Conservation (phyloP, 2,888 invertebrate genomes). For the Leucoma salicis region DNA sequence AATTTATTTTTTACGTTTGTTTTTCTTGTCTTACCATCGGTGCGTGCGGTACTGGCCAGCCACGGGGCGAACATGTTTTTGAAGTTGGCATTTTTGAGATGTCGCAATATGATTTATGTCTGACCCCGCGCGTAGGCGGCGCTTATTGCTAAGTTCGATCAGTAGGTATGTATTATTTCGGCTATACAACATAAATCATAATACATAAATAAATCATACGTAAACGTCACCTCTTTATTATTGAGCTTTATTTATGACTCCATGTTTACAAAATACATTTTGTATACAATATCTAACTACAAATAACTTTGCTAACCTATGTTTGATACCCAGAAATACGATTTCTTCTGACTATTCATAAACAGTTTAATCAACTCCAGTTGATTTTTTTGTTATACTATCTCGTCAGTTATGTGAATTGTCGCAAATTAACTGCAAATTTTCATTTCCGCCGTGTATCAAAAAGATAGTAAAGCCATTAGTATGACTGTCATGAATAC, state of each 20-base stretch:
- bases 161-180: constrained; percentile 78
- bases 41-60: constrained; percentile 77
- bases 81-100: constrained; percentile 81
- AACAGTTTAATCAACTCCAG: too few relatives aligned
- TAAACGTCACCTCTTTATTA: constrained; percentile 63
- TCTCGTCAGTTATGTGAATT: too few relatives aligned
- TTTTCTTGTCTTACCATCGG: constrained; percentile 78
- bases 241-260: constrained; percentile 51
- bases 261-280: constrained; percentile 36
- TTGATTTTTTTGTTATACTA: too few relatives aligned
- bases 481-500: too few relatives aligned
- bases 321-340: too few relatives aligned
- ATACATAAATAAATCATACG: constrained; percentile 56
- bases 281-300: constrained; percentile 17
- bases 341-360: too few relatives aligned
- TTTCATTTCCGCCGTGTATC: too few relatives aligned
- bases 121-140: constrained; percentile 73
- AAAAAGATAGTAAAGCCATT: too few relatives aligned
- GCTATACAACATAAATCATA: constrained; percentile 69
- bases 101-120: constrained; percentile 77
- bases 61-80: constrained; percentile 75
- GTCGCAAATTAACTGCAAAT: too few relatives aligned
- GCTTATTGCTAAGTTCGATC: constrained; percentile 73
- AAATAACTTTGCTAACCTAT: too few relatives aligned
- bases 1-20: constrained; percentile 81